A percentile compares a stretch with the other conserved stretches of the same genome.
These are phyloP conservation scores for Tetramorium simillimum DNA, from an alignment of 1,140 invertebrate genomes.

Conservation along the genomic window DNA sequence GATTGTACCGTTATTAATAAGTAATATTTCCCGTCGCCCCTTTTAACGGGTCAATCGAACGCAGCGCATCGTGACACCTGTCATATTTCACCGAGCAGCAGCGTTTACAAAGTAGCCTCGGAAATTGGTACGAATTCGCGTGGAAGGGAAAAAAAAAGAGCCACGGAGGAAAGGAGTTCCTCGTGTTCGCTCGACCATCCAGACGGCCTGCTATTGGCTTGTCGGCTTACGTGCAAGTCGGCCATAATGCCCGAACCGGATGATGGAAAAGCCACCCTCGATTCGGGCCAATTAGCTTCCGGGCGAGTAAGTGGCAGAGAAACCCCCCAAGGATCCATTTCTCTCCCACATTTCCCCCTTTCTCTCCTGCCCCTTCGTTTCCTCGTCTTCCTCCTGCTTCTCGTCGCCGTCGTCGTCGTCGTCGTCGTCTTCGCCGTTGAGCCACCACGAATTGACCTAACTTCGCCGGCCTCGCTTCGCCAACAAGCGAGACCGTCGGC, in stretches of 20 bases:
- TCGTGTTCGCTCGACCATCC: slow-evolving; percentile 56
- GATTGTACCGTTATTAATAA: not conserved
- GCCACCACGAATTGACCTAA: slow-evolving; percentile 52
- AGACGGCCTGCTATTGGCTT: slow-evolving; percentile 68
- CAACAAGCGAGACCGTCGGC: slow-evolving; percentile 22
- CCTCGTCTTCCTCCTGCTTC: not conserved
- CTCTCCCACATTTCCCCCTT: slow-evolving; percentile 21
- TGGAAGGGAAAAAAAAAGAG: slow-evolving; percentile 61
- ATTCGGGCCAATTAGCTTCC: slow-evolving; percentile 75
- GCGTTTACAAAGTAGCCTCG: slow-evolving; percentile 39
- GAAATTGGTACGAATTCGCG: slow-evolving; percentile 55
- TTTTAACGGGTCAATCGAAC: slow-evolving; percentile 5
- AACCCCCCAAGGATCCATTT: slow-evolving; percentile 70
- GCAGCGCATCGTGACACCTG: slow-evolving; percentile 24
- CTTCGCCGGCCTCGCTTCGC: slow-evolving; percentile 11
- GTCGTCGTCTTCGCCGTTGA: slow-evolving; percentile 32
- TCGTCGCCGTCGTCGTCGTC: slow-evolving; percentile 34
- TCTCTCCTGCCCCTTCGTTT: not conserved
- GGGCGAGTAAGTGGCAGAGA: slow-evolving; percentile 71
- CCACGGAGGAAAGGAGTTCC: slow-evolving; percentile 58
- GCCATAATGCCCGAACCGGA: slow-evolving; percentile 73
- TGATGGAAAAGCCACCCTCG: slow-evolving; percentile 76
- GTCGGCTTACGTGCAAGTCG: slow-evolving; percentile 69
- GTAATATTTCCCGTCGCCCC: not conserved
- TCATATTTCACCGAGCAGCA: slow-evolving; percentile 48